These are phyloP conservation scores for Meteorus cinctellus DNA, from an alignment of 2,888 invertebrate species.

Conservation along the genomic window DNA sequence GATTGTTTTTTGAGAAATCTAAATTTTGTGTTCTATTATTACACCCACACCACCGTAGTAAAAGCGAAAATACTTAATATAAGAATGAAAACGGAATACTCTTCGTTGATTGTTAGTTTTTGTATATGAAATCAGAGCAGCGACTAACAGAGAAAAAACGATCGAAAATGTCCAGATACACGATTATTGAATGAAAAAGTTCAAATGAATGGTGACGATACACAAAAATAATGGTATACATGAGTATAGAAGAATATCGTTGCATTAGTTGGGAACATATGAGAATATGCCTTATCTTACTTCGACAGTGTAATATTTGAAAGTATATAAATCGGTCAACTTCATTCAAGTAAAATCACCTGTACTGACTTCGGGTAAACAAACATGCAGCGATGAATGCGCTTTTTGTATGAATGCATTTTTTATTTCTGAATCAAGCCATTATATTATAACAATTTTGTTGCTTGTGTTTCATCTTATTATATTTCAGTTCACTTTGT, in stretches of 20 bases:
- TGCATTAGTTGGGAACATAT: slow-evolving; percentile 54
- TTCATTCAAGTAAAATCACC: slow-evolving; percentile 4
- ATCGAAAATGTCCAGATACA: slow-evolving; percentile 53
- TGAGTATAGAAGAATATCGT: slow-evolving; percentile 26
- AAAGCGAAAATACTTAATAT: slow-evolving; percentile 17
- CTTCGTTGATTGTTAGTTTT: slow-evolving; percentile 61
- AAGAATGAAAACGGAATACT: slow-evolving; percentile 45
- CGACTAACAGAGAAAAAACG: slow-evolving; percentile 51
- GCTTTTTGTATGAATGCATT: background rate
- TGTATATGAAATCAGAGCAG: slow-evolving; percentile 58
- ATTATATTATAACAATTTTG: background rate
- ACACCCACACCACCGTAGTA: slow-evolving; percentile 9
- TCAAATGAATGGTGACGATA: slow-evolving; percentile 49
- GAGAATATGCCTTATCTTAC: slow-evolving; percentile 64
- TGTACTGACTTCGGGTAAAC: slow-evolving; percentile 4
- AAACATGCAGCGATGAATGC: background rate
- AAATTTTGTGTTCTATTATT: slow-evolving; percentile 13
- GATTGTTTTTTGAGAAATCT: slow-evolving; percentile 12
- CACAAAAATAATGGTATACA: slow-evolving; percentile 40
- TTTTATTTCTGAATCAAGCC: background rate
- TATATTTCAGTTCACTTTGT: background rate
- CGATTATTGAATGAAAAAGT: slow-evolving; percentile 52
- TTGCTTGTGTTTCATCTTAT: background rate
- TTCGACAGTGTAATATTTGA: slow-evolving; percentile 59
- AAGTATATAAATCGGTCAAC: slow-evolving; percentile 11